Evolutionary conservation across 1,140 invertebrate genomes (phyloP).

Genomic region (Hylaeus anthracinus): DNA sequence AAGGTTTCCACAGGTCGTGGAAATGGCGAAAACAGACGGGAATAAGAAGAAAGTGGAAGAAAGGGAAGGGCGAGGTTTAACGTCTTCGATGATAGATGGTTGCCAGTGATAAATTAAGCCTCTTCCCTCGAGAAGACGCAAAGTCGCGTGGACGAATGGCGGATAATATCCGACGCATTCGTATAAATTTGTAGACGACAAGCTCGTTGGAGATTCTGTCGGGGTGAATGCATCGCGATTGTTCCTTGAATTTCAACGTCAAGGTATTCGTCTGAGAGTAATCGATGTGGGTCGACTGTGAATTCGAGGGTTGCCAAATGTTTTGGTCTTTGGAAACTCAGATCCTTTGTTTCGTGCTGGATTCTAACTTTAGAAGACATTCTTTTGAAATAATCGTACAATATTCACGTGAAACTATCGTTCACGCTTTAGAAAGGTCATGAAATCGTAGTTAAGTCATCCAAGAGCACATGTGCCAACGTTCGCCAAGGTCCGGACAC

Average conservation of each 20-base stretch:
- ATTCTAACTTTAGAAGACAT: no score
- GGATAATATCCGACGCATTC: neutral
- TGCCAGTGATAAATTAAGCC: constrained; percentile 50
- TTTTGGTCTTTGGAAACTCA: no score
- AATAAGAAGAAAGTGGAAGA: neutral
- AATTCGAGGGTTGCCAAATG: no score
- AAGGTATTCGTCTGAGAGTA: neutral
- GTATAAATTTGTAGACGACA: neutral
- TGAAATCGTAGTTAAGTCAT: no score
- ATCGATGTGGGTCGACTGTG: no score
- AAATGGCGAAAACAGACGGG: neutral
- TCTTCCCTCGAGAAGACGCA: neutral
- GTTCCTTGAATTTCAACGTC: neutral
- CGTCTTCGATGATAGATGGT: constrained; percentile 47
- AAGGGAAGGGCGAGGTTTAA: neutral
- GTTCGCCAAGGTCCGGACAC: no score
- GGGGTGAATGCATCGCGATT: neutral
- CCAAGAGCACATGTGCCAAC: no score
- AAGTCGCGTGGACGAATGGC: neutral
- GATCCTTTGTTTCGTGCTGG: no score
- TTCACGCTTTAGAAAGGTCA: no score
- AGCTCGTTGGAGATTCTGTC: neutral
- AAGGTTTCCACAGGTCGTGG: constrained; percentile 17
- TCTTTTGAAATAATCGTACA: no score
- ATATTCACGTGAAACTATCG: no score